Evolutionary conservation across 2,113 vertebrate genomes (phyloP).

Genomic region (Loxodonta africana): DNA sequence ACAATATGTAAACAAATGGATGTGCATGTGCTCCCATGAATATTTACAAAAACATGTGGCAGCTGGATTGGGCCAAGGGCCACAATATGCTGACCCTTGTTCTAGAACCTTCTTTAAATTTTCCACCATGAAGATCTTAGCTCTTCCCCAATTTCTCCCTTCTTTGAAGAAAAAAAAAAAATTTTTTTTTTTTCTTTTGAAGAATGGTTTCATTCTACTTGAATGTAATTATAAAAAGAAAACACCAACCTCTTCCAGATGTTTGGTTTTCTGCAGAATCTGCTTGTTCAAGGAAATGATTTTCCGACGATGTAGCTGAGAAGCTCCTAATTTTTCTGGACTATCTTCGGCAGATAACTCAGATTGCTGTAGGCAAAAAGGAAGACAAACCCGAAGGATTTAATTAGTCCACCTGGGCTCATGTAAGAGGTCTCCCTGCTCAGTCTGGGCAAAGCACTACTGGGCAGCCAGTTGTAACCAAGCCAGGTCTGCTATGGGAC

Average conservation of each 20-base stretch:
- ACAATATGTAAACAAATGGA: not conserved
- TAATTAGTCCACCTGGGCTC: not conserved
- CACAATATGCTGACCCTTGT: not conserved
- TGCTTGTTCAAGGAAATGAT: constrained; percentile 94
- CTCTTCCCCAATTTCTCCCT: not conserved
- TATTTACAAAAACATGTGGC: not conserved
- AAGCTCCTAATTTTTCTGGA: constrained; percentile 89
- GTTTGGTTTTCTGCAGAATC: constrained; percentile 93
- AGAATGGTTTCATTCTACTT: constrained; percentile 21
- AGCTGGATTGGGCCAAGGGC: not conserved
- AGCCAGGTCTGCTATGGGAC: not conserved
- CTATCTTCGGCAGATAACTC: constrained; percentile 94
- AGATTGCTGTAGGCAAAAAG: constrained; percentile 87
- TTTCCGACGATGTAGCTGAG: constrained; percentile 92
- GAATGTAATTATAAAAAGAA: constrained; percentile 51
- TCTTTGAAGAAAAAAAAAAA: not conserved
- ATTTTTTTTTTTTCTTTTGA: not conserved
- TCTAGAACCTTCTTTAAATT: not conserved
- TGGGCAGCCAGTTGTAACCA: not conserved
- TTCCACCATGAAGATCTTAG: not conserved
- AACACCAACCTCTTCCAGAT: constrained; percentile 92
- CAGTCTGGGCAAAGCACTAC: not conserved
- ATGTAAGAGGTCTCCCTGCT: not conserved
- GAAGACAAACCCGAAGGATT: not conserved
- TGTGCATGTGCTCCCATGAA: not conserved